phyloP scores from a whole-genome alignment of 2,888 invertebrate species.

The Iphiclides podalirius region DNA sequence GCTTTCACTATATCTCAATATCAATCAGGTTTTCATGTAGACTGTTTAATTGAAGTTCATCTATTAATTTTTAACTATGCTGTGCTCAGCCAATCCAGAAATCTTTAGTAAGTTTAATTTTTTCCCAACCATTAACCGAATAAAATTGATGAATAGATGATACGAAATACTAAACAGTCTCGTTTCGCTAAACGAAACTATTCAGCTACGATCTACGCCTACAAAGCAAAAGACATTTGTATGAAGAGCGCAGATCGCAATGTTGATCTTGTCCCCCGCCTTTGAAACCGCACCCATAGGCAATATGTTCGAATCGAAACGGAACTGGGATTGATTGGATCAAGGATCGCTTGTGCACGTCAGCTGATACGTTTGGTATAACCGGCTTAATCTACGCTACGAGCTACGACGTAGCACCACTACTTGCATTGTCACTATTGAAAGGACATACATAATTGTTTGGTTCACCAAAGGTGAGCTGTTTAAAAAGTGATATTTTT shows the following conservation, averaged over 20 bases:
- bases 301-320: constrained; percentile 10
- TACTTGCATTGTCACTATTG: too few relatives aligned
- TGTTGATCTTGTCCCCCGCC: constrained; percentile 9
- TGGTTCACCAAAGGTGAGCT: too few relatives aligned
- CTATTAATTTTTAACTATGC: too few relatives aligned
- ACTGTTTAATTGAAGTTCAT: too few relatives aligned
- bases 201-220: not conserved
- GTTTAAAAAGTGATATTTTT: too few relatives aligned
- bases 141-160: not conserved
- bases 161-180: not conserved
- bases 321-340: constrained; percentile 12
- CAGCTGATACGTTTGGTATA: not conserved
- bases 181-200: not conserved
- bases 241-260: not conserved
- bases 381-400: not conserved
- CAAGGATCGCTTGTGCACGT: not conserved
- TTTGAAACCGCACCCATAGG: constrained; percentile 15
- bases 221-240: not conserved
- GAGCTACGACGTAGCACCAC: not conserved
- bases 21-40: too few relatives aligned
- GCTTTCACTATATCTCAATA: too few relatives aligned
- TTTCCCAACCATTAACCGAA: not conserved
- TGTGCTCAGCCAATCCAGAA: too few relatives aligned
- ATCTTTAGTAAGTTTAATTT: not conserved
- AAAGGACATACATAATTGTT: too few relatives aligned